These are phyloP conservation scores for Papilio helenus DNA, from an alignment of 1,140 invertebrate genomes.

Conservation along the genomic window DNA sequence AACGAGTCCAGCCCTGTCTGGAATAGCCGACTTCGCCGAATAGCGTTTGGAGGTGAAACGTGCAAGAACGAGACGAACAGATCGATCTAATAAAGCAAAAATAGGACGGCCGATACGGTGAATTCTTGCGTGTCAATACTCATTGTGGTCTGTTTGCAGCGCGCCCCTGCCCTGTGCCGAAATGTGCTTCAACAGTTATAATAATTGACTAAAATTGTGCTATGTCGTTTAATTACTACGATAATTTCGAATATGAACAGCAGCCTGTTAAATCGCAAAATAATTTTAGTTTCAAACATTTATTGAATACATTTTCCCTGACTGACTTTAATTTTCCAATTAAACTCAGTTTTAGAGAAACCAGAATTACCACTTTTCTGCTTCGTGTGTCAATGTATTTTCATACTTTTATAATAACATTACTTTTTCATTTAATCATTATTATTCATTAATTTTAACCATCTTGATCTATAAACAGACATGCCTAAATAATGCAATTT, in stretches of 20 bases:
- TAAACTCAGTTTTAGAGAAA: no score
- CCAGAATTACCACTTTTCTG: no score
- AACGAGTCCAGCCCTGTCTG: constrained; percentile 71
- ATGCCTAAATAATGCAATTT: no score
- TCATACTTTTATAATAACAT: no score
- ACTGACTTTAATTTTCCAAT: neutral
- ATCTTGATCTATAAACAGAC: no score
- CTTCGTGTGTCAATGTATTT: no score
- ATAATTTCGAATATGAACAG: neutral
- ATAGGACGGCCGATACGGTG: constrained; percentile 67
- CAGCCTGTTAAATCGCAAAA: neutral
- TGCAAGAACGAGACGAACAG: constrained; percentile 68
- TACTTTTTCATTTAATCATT: no score
- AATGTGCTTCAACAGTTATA: constrained; percentile 56
- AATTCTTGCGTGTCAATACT: constrained; percentile 74
- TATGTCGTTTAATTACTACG: neutral
- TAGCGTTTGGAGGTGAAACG: constrained; percentile 79
- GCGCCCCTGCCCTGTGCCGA: constrained; percentile 45
- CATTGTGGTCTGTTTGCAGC: constrained; percentile 54
- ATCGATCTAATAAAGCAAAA: constrained; percentile 59
- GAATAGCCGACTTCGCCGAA: constrained; percentile 67
- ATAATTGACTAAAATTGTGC: constrained; percentile 46
- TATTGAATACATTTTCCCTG: neutral
- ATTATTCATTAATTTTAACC: no score
- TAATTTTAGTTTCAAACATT: neutral